Evolutionary conservation across 1,140 invertebrate genomes (phyloP).

Genomic region (Papilio aristodemus): DNA sequence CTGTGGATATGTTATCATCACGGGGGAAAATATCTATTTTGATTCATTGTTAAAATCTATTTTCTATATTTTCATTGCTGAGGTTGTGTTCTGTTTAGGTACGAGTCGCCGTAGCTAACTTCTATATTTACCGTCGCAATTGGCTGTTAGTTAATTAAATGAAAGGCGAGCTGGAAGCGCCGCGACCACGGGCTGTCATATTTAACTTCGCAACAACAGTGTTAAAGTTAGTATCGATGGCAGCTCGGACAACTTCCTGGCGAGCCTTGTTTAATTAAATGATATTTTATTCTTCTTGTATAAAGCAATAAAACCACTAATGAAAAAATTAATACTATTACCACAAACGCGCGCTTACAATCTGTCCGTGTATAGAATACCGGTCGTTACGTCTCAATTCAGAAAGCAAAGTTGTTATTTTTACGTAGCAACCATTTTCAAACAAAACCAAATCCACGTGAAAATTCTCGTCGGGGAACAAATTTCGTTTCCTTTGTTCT

Average conservation of each 20-base stretch:
- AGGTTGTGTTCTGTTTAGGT: no score
- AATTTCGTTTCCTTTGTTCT: conserved; percentile 15
- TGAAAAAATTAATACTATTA: no score
- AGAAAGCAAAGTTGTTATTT: conserved; percentile 5
- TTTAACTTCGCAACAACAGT: not conserved
- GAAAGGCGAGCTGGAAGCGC: not conserved
- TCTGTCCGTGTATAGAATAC: not conserved
- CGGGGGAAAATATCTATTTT: no score
- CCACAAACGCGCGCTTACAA: no score
- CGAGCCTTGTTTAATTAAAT: not conserved
- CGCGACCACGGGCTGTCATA: not conserved
- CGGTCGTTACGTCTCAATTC: not conserved
- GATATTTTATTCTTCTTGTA: not conserved
- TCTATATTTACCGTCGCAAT: not conserved
- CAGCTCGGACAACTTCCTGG: not conserved
- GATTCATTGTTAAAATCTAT: no score
- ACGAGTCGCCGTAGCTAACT: not conserved
- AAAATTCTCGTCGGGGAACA: conserved; percentile 1
- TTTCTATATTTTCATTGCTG: no score
- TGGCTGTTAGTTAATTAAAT: not conserved
- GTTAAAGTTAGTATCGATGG: not conserved
- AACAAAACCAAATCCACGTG: conserved; percentile 1
- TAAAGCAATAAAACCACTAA: not conserved
- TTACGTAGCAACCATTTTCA: conserved; percentile 8
- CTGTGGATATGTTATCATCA: no score